phyloP scores from a whole-genome alignment of 2,113 vertebrate genomes.

The Mesoclemmys tuberculata region DNA sequence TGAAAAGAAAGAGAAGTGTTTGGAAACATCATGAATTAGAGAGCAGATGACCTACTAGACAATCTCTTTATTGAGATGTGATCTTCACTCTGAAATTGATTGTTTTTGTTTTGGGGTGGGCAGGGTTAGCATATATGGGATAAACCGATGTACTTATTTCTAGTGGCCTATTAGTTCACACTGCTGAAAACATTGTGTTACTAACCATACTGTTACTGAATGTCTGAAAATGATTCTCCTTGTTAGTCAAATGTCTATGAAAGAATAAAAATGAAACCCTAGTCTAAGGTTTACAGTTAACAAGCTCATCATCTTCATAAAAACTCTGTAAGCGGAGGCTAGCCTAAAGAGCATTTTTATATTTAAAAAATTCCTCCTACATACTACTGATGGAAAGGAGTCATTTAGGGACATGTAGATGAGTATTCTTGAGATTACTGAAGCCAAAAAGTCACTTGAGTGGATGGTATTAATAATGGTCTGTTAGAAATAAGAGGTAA shows the following conservation, averaged over 20 bases:
- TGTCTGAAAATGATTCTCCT: background rate
- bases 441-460: background rate
- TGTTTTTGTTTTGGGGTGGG: background rate
- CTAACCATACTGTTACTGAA: background rate
- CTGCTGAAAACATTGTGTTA: background rate
- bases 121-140: background rate
- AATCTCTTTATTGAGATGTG: no score
- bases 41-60: no score
- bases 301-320: background rate
- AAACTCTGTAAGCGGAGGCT: background rate
- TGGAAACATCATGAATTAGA: no score
- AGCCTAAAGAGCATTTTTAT: background rate
- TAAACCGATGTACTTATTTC: background rate
- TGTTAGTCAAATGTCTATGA: background rate
- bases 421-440: background rate
- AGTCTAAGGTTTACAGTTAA: no score
- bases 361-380: background rate
- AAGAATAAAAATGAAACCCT: background rate
- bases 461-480: background rate
- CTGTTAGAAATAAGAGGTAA: background rate
- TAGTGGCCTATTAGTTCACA: background rate
- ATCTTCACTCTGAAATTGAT: no score
- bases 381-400: background rate
- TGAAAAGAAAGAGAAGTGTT: background rate
- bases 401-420: background rate